Evolutionary conservation across 1,140 invertebrate species (phyloP).

Genomic region (Pteromalus puparum): DNA sequence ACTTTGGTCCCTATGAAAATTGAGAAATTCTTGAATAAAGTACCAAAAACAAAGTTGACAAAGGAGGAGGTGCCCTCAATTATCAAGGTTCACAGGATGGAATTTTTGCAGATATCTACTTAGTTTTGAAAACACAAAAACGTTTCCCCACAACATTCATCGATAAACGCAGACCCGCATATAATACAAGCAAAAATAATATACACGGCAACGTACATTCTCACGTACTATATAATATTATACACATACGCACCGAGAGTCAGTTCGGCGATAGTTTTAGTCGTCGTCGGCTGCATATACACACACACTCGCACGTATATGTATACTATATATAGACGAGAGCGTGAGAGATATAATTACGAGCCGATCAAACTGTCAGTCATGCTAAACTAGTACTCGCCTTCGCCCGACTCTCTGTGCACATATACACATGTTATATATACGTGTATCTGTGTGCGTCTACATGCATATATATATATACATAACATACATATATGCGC

Average conservation of each 20-base stretch:
- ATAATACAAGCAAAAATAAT: too few species aligned
- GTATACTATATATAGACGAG: neutral
- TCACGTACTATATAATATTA: neutral
- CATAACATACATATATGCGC: neutral
- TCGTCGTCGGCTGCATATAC: neutral
- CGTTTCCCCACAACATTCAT: too few species aligned
- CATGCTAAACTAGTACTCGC: slow-evolving; percentile 14
- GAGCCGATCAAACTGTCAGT: slow-evolving; percentile 55
- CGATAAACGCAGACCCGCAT: too few species aligned
- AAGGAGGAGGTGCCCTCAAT: too few species aligned
- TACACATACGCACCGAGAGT: neutral
- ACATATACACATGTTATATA: neutral
- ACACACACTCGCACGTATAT: neutral
- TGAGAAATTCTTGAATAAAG: too few species aligned
- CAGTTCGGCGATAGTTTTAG: neutral
- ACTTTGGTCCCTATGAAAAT: too few species aligned
- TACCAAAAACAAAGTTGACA: too few species aligned
- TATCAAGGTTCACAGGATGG: too few species aligned
- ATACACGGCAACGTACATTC: neutral
- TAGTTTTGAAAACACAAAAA: too few species aligned
- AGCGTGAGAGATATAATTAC: slow-evolving; percentile 50
- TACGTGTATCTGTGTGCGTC: neutral
- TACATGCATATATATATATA: neutral
- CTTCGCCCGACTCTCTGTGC: slow-evolving; percentile 28
- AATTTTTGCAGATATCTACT: too few species aligned